Conservation (phyloP, 2,797 vertebrate genomes). For the Arrhamphus sclerolepis region DNA sequence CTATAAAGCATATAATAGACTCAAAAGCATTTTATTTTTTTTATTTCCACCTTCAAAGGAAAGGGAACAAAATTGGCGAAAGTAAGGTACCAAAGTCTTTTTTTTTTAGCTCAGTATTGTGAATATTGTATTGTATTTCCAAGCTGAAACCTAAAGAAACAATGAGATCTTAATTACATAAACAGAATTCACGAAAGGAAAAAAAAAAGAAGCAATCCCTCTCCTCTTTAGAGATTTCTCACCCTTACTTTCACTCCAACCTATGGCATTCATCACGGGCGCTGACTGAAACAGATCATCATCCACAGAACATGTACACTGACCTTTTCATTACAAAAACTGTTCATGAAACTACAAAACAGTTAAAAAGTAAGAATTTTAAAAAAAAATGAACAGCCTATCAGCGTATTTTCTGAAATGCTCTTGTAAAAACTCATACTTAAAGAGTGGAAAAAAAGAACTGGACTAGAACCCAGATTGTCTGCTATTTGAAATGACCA, state of each 20-base stretch:
- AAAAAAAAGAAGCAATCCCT: background rate
- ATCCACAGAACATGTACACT: constrained; percentile 35
- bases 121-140: background rate
- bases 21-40: constrained; percentile 63
- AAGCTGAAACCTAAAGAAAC: constrained; percentile 24
- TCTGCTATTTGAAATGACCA: constrained; percentile 48
- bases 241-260: background rate
- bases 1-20: constrained; percentile 42
- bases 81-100: constrained; percentile 44
- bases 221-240: background rate
- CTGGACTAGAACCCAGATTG: constrained; percentile 59
- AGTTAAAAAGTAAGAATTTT: constrained; percentile 12
- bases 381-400: constrained; percentile 30
- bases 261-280: constrained; percentile 9
- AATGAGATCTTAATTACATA: constrained; percentile 53
- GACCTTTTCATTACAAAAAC: constrained; percentile 21
- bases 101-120: constrained; percentile 18
- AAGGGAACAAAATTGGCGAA: constrained; percentile 22
- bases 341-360: constrained; percentile 14
- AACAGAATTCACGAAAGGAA: constrained; percentile 38
- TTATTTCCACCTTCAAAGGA: constrained; percentile 45
- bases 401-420: constrained; percentile 11
- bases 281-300: constrained; percentile 30
- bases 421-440: constrained; percentile 23
- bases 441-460: constrained; percentile 23